Evolutionary conservation across 2,888 invertebrate genomes (phyloP).

Genomic region (Dryobotodes eremita): DNA sequence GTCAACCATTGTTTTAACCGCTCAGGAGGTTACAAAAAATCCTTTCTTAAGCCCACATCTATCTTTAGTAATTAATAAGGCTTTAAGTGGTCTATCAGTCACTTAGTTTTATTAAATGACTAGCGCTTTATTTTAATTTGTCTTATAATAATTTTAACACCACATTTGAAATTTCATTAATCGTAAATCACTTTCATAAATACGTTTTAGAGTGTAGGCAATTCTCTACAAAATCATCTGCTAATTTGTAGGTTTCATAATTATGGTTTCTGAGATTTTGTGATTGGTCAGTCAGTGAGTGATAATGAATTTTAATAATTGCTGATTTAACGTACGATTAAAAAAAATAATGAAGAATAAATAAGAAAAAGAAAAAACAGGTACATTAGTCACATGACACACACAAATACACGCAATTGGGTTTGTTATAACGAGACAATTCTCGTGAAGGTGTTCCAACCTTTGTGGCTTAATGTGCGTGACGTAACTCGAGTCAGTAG

Average conservation of each 20-base stretch:
- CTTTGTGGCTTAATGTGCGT: no score
- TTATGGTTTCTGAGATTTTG: not conserved
- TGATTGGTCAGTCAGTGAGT: not conserved
- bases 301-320: not conserved
- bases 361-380: no score
- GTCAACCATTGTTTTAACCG: not conserved
- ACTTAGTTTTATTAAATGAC: constrained; percentile 6
- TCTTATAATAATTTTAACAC: no score
- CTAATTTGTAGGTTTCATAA: not conserved
- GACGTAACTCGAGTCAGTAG: not conserved
- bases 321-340: not conserved
- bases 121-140: not conserved
- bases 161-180: not conserved
- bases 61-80: constrained; percentile 1
- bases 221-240: not conserved
- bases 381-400: not conserved
- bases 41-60: not conserved
- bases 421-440: not conserved
- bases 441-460: not conserved
- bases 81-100: not conserved
- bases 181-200: not conserved
- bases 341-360: no score
- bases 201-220: no score
- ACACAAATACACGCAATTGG: not conserved
- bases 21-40: not conserved